Conservation (phyloP, 1,140 invertebrate species). For the Chionoecetes opilio region DNA sequence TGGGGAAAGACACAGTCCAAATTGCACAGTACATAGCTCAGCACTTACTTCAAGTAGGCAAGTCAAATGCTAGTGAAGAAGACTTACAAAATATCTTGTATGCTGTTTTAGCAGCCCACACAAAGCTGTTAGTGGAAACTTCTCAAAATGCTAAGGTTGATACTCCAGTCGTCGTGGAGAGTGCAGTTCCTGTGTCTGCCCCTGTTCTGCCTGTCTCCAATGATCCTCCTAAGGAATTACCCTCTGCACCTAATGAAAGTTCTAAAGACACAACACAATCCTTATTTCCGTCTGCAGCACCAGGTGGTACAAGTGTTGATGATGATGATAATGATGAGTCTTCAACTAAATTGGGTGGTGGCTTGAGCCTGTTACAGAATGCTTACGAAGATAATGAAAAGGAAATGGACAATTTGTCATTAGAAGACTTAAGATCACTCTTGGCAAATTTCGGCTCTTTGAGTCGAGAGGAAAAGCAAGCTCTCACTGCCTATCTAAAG, state of each 20-base stretch:
- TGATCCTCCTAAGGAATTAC: neutral
- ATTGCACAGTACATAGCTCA: constrained; percentile 80
- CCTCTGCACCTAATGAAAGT: neutral
- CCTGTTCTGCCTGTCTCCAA: neutral
- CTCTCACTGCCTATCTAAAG: constrained; percentile 69
- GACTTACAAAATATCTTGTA: constrained; percentile 78
- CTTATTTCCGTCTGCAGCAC: constrained; percentile 37
- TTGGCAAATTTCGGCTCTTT: constrained; percentile 67
- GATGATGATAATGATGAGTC: neutral
- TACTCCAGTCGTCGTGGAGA: neutral
- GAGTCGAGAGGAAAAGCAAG: constrained; percentile 62
- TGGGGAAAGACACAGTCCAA: constrained; percentile 79
- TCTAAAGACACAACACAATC: neutral
- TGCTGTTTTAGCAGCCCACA: constrained; percentile 77
- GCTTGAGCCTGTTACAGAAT: constrained; percentile 69
- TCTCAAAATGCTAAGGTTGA: constrained; percentile 41
- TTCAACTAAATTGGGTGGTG: neutral
- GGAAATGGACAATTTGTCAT: constrained; percentile 78
- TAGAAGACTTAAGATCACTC: constrained; percentile 70
- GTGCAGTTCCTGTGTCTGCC: neutral
- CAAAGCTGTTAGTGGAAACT: constrained; percentile 52
- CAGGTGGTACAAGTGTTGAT: neutral
- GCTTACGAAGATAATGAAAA: constrained; percentile 78
- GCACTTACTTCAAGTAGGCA: constrained; percentile 78
- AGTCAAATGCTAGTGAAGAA: constrained; percentile 79